phyloP scores from a whole-genome alignment of 2,888 invertebrate genomes.

The Therioaphis trifolii region DNA sequence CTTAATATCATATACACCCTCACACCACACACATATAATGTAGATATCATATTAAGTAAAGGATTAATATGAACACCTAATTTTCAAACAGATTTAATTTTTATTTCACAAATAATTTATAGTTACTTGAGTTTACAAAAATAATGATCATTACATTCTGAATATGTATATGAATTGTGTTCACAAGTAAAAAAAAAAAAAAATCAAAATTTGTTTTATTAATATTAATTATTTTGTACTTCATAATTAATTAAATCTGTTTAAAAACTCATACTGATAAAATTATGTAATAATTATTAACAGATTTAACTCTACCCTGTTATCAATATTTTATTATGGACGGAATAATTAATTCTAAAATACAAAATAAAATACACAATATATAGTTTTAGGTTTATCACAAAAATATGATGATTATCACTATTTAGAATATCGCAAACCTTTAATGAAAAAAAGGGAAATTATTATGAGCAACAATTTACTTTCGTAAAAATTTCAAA shows the following conservation, averaged over 20 bases:
- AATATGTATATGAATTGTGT: no score
- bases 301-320: slow-evolving; percentile 27
- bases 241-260: neutral
- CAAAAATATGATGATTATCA: slow-evolving; percentile 11
- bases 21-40: neutral
- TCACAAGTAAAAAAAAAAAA: no score
- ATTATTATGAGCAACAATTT: neutral
- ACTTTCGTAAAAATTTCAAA: neutral
- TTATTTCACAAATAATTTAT: no score
- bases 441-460: neutral
- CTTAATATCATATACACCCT: slow-evolving; percentile 34
- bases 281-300: neutral
- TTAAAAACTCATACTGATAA: neutral
- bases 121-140: no score
- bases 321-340: slow-evolving; percentile 6
- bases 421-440: neutral
- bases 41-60: neutral
- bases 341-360: slow-evolving; percentile 41
- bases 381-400: slow-evolving; percentile 21
- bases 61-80: neutral
- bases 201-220: no score
- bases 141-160: no score
- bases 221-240: neutral
- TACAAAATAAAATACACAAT: slow-evolving; percentile 31
- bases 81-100: slow-evolving; percentile 42